Percentiles rank a stretch among this genome's conserved stretches.
Evolutionary conservation across 2,888 invertebrate genomes (phyloP).

Genomic region (Drymonia ruficornis): DNA sequence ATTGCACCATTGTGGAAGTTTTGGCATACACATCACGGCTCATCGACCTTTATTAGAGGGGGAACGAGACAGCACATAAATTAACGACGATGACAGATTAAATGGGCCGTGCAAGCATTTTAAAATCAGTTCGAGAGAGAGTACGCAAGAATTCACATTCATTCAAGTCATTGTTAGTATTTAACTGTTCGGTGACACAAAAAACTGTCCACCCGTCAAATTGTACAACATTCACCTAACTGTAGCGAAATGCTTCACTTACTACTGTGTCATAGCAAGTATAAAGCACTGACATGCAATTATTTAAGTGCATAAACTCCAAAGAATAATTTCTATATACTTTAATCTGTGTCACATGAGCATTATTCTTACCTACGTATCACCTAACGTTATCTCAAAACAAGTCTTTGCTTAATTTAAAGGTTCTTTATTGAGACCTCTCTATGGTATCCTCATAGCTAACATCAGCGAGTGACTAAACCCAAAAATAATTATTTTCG

Average conservation of each 20-base stretch:
- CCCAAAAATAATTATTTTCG: too few relatives aligned
- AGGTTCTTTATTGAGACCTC: too few relatives aligned
- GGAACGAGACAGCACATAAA: constrained; percentile 66
- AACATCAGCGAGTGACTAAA: too few relatives aligned
- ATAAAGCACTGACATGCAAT: neutral
- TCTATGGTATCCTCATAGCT: too few relatives aligned
- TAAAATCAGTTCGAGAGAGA: constrained; percentile 59
- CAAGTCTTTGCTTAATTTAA: too few relatives aligned
- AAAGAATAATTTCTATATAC: too few relatives aligned
- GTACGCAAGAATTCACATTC: constrained; percentile 16
- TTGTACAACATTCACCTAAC: constrained; percentile 6
- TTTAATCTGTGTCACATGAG: too few relatives aligned
- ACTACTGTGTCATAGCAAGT: neutral
- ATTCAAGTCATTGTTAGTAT: constrained; percentile 17
- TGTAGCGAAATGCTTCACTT: neutral
- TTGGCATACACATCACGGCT: constrained; percentile 78
- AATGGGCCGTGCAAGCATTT: constrained; percentile 72
- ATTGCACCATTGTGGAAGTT: constrained; percentile 73
- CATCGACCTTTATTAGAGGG: constrained; percentile 78
- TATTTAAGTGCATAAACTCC: neutral
- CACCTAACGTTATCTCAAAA: too few relatives aligned
- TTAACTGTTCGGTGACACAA: neutral
- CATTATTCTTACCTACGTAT: too few relatives aligned
- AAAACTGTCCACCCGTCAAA: constrained; percentile 6
- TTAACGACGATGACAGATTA: constrained; percentile 71